Evolutionary conservation across 2,113 vertebrate species (phyloP).

Genomic region (Brachyhypopomus occidentalis): DNA sequence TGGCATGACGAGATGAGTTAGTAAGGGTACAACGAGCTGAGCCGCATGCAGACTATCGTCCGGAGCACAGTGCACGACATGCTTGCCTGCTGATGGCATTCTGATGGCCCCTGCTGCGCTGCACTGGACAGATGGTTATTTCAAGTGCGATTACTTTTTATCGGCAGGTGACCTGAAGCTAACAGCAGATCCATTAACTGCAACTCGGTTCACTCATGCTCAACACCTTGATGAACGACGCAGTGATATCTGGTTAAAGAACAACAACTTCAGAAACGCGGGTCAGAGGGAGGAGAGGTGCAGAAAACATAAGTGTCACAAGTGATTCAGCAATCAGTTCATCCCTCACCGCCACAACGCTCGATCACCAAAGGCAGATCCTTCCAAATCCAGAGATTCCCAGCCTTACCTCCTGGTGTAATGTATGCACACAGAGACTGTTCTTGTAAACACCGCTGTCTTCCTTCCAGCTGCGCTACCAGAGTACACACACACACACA

Average conservation of each 20-base stretch:
- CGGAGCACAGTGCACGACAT: neutral
- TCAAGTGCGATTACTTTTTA: neutral
- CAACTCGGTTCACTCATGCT: neutral
- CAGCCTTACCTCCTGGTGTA: constrained; percentile 11
- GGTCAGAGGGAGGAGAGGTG: neutral
- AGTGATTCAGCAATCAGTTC: neutral
- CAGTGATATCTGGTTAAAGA: neutral
- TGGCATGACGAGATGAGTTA: too few relatives aligned
- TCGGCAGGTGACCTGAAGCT: neutral
- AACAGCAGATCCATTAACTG: neutral
- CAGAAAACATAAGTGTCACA: neutral
- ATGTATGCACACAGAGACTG: neutral
- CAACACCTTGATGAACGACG: neutral
- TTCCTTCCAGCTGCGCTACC: constrained; percentile 24
- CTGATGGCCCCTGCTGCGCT: neutral
- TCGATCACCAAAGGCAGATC: neutral
- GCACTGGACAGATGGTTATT: neutral
- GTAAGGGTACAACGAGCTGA: too few relatives aligned
- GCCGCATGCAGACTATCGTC: neutral
- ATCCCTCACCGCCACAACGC: neutral
- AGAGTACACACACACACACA: neutral
- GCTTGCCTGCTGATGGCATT: neutral
- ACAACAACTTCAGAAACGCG: neutral
- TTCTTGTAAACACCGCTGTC: neutral
- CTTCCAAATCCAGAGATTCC: neutral